phyloP scores from a whole-genome alignment of 2,888 invertebrate genomes.

The Acrobasis repandana region DNA sequence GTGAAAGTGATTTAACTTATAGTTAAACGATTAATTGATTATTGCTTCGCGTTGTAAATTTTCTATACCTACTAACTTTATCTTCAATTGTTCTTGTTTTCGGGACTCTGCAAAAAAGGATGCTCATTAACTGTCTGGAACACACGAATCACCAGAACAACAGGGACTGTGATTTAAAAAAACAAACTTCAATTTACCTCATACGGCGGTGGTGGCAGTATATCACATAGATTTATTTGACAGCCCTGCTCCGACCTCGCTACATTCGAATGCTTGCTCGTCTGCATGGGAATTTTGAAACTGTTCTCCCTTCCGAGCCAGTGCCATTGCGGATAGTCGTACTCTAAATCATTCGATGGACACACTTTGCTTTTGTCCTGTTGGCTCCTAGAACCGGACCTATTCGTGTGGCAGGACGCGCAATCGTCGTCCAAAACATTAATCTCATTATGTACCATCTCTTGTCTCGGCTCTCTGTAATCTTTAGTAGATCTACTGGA shows the following conservation, averaged over 20 bases:
- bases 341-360: conserved; percentile 77
- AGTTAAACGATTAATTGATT: conserved; percentile 48
- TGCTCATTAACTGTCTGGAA: conserved; percentile 35
- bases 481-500: conserved; percentile 78
- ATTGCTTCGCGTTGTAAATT: conserved; percentile 56
- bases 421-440: conserved; percentile 74
- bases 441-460: conserved; percentile 68
- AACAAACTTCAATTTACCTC: conserved; percentile 78
- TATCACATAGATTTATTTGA: conserved; percentile 86
- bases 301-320: conserved; percentile 79
- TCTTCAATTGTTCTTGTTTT: conserved; percentile 60
- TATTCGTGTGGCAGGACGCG: conserved; percentile 74
- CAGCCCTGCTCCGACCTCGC: conserved; percentile 78
- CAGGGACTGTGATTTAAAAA: conserved; percentile 41
- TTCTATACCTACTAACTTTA: conserved; percentile 36
- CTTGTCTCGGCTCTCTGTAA: conserved; percentile 72
- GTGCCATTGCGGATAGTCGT: conserved; percentile 80
- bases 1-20: conserved; percentile 38
- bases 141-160: conserved; percentile 40
- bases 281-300: conserved; percentile 79
- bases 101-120: conserved; percentile 69
- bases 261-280: conserved; percentile 74
- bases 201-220: conserved; percentile 85
- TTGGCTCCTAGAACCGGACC: conserved; percentile 74
- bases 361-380: conserved; percentile 80